Conservation (phyloP, 2,113 vertebrate genomes). For the Ageneiosus marmoratus region DNA sequence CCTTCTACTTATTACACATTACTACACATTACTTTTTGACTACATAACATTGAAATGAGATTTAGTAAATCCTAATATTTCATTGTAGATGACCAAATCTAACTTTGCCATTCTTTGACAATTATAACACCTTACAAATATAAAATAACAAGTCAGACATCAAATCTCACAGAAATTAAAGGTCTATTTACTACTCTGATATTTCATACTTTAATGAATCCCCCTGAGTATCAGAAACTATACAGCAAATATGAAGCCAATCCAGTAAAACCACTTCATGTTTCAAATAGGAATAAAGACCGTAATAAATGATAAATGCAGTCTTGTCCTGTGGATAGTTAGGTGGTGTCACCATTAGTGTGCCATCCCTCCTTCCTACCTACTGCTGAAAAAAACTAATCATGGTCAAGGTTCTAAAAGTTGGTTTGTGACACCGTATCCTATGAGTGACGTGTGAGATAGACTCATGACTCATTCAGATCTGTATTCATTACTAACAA, state of each 20-base stretch:
- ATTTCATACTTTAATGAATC: background rate
- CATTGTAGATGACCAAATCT: no score
- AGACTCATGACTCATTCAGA: slow-evolving; percentile 26
- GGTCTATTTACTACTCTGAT: no score
- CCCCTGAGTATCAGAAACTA: background rate
- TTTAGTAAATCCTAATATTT: no score
- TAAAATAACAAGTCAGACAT: no score
- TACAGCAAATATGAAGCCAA: background rate
- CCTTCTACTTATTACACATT: no score
- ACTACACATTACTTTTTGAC: no score
- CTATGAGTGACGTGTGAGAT: background rate
- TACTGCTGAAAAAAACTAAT: background rate
- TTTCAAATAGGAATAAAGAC: background rate
- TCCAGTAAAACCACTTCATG: background rate
- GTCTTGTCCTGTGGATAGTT: background rate
- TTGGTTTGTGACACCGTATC: background rate
- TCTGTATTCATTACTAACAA: slow-evolving; percentile 32
- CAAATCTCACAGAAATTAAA: no score
- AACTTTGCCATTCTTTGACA: no score
- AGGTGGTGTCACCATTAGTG: background rate
- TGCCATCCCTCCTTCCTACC: background rate
- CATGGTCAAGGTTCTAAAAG: background rate
- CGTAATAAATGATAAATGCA: background rate
- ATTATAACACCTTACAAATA: no score
- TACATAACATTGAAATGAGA: no score